Conservation (phyloP, 2,888 invertebrate species). For the Drosophila sordidula region DNA sequence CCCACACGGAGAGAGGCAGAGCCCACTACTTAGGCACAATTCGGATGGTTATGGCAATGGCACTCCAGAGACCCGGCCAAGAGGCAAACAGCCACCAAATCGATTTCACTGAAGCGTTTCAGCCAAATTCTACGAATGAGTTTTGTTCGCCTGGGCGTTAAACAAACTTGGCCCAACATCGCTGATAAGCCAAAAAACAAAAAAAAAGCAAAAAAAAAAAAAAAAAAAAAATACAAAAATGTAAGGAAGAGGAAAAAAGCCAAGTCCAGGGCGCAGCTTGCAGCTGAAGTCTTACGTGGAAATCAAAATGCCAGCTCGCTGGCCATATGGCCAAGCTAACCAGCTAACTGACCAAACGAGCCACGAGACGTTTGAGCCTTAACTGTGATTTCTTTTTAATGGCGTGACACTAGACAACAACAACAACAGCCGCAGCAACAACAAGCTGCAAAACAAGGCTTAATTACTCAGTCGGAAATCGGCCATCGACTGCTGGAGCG, state of each 20-base stretch:
- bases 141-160: constrained; percentile 68
- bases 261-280: constrained; percentile 20
- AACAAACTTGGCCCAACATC: constrained; percentile 63
- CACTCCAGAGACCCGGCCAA: constrained; percentile 78
- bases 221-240: constrained; percentile 8
- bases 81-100: constrained; percentile 52
- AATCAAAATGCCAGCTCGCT: constrained; percentile 56
- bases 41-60: constrained; percentile 81
- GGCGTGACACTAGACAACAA: constrained; percentile 79
- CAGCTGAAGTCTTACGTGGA: constrained; percentile 67
- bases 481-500: constrained; percentile 47
- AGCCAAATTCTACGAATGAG: constrained; percentile 73
- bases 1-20: constrained; percentile 32
- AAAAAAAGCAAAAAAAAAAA: neutral
- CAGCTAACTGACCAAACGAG: constrained; percentile 47
- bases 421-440: constrained; percentile 41
- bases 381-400: constrained; percentile 80
- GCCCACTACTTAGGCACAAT: constrained; percentile 82
- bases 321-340: constrained; percentile 49
- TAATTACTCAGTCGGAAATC: constrained; percentile 79
- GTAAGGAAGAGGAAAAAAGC: constrained; percentile 3
- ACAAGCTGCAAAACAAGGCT: constrained; percentile 69
- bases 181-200: constrained; percentile 58
- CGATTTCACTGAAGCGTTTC: constrained; percentile 73
- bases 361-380: constrained; percentile 60